Evolutionary conservation across 2,888 invertebrate genomes (phyloP).

Genomic region (Acleris laterana): DNA sequence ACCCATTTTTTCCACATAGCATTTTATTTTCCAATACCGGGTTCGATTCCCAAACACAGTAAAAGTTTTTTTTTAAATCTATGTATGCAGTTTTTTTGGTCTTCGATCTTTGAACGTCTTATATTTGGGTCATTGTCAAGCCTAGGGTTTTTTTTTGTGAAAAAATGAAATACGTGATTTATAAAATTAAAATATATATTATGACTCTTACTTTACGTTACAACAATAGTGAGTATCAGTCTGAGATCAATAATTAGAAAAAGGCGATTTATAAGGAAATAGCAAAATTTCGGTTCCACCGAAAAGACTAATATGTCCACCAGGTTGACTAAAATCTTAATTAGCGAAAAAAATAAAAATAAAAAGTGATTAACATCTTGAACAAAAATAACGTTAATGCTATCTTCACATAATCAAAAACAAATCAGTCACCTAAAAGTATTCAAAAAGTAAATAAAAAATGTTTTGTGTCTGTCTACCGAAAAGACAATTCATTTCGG

Average conservation of each 20-base stretch:
- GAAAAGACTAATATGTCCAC: neutral
- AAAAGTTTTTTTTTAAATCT: too few relatives aligned
- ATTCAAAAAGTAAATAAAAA: constrained; percentile 10
- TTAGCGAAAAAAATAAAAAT: neutral
- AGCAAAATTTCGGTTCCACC: too few relatives aligned
- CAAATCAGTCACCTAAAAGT: neutral
- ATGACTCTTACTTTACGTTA: constrained; percentile 7
- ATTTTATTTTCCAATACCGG: too few relatives aligned
- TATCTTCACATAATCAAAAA: constrained; percentile 4
- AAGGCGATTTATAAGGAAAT: neutral
- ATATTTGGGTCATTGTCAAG: too few relatives aligned
- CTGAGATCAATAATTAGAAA: constrained; percentile 8
- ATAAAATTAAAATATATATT: constrained; percentile 4
- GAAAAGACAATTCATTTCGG: constrained; percentile 12
- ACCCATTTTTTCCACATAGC: too few relatives aligned
- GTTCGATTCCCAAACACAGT: too few relatives aligned
- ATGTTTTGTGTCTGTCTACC: constrained; percentile 10
- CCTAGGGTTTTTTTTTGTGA: neutral
- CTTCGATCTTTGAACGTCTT: too few relatives aligned
- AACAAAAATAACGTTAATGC: constrained; percentile 1
- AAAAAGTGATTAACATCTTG: constrained; percentile 5
- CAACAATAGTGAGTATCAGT: constrained; percentile 8
- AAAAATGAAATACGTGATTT: constrained; percentile 13
- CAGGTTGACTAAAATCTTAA: constrained; percentile 7
- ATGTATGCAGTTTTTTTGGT: too few relatives aligned